Evolutionary conservation across 2,797 vertebrate species (phyloP).

Genomic region (Clamator glandarius): DNA sequence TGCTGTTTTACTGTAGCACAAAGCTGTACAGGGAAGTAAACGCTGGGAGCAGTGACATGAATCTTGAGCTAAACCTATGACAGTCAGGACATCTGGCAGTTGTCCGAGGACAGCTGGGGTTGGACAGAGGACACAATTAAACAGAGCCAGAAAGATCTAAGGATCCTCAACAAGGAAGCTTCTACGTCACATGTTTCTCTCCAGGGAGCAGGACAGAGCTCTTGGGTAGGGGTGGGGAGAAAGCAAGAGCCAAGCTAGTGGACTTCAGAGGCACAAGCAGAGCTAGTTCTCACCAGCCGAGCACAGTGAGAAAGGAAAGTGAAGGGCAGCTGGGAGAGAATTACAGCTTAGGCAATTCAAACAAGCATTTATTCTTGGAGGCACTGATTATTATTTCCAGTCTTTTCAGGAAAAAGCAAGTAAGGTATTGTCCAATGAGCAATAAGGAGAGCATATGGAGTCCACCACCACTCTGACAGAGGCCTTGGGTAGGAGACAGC

Average conservation of each 20-base stretch:
- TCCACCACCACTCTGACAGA: neutral
- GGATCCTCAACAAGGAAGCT: neutral
- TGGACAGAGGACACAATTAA: neutral
- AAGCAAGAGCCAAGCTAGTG: neutral
- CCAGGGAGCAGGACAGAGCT: neutral
- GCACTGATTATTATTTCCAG: neutral
- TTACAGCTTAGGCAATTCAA: neutral
- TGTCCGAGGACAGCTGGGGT: neutral
- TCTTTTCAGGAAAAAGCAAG: neutral
- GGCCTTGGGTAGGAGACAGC: neutral
- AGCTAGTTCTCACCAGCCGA: neutral
- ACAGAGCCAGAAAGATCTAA: neutral
- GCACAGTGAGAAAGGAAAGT: neutral
- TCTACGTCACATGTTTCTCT: neutral
- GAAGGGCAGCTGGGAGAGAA: neutral
- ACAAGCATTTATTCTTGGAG: neutral
- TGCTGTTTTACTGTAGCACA: neutral
- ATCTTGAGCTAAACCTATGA: neutral
- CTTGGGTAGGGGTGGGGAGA: neutral
- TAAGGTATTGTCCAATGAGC: neutral
- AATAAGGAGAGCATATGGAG: neutral
- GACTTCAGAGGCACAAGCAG: neutral
- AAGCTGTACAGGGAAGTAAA: neutral
- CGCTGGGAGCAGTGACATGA: neutral
- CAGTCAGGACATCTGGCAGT: neutral